Conservation (phyloP, 1,140 invertebrate genomes). For the Melipona quadrifasciata region DNA sequence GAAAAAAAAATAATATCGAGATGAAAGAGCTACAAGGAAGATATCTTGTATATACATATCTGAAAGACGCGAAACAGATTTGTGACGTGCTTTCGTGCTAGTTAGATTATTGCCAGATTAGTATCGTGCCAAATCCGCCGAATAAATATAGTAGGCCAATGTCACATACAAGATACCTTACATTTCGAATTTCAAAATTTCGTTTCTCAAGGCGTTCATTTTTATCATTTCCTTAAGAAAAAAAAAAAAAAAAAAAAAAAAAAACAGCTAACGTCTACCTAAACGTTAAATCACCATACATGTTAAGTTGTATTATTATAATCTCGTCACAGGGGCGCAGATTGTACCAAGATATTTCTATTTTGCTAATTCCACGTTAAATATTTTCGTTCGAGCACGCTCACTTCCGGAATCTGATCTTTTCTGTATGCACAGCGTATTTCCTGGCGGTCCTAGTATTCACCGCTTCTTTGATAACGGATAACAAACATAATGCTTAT, state of each 20-base stretch:
- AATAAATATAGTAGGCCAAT: conserved; percentile 11
- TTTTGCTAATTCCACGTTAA: conserved; percentile 54
- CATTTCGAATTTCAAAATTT: background rate
- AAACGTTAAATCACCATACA: conserved; percentile 44
- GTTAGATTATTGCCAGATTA: background rate
- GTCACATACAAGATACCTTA: background rate
- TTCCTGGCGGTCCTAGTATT: background rate
- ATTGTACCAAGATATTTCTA: conserved; percentile 19
- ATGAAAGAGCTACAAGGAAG: background rate
- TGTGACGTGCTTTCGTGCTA: background rate
- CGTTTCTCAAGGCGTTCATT: background rate
- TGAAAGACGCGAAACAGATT: background rate
- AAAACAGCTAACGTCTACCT: conserved; percentile 9
- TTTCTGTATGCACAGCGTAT: conserved; percentile 8
- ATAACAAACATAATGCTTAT: background rate
- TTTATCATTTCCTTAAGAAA: background rate
- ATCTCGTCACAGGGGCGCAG: conserved; percentile 35
- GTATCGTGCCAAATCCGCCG: conserved; percentile 6
- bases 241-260: too few species aligned
- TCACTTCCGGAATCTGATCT: conserved; percentile 32
- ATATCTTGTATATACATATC: background rate
- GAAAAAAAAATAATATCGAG: background rate
- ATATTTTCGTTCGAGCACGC: conserved; percentile 41
- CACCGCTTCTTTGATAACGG: background rate
- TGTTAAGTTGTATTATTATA: conserved; percentile 51